A percentile compares a stretch with the other conserved stretches of the same genome.
These are phyloP conservation scores for Merops nubicus DNA, from an alignment of 2,113 vertebrate genomes.

Conservation along the genomic window DNA sequence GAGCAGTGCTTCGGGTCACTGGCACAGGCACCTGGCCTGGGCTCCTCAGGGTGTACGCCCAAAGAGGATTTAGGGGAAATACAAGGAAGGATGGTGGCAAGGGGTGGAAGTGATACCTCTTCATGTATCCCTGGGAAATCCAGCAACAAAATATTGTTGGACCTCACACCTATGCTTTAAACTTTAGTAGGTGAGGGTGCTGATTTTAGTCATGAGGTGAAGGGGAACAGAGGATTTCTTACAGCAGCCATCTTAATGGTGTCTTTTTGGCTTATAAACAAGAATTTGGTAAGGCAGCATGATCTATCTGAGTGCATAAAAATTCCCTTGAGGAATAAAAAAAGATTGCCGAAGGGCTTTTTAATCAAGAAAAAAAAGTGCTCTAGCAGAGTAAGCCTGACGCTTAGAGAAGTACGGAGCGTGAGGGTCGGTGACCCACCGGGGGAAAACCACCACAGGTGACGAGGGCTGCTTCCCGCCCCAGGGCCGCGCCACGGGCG, in stretches of 20 bases:
- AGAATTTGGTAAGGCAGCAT: neutral
- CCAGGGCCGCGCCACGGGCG: accelerated
- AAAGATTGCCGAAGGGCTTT: neutral
- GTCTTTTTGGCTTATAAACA: neutral
- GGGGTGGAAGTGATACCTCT: neutral
- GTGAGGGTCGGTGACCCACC: accelerated
- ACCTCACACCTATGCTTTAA: accelerated
- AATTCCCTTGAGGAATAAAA: neutral
- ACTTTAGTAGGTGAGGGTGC: accelerated
- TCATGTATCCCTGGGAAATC: neutral
- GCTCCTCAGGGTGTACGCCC: accelerated
- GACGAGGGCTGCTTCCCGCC: neutral
- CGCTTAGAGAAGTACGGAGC: too few relatives aligned
- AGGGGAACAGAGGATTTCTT: neutral
- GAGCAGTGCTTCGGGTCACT: accelerated
- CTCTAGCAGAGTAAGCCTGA: neutral
- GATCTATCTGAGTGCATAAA: neutral
- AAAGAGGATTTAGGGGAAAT: neutral
- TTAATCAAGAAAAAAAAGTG: accelerated
- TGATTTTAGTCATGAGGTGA: accelerated
- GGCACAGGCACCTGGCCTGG: accelerated
- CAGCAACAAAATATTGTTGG: neutral
- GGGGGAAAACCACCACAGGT: neutral
- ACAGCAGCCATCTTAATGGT: accelerated
- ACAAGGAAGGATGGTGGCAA: neutral